Conservation (phyloP, 2,113 vertebrate genomes). For the Amblyopsis rosae region DNA sequence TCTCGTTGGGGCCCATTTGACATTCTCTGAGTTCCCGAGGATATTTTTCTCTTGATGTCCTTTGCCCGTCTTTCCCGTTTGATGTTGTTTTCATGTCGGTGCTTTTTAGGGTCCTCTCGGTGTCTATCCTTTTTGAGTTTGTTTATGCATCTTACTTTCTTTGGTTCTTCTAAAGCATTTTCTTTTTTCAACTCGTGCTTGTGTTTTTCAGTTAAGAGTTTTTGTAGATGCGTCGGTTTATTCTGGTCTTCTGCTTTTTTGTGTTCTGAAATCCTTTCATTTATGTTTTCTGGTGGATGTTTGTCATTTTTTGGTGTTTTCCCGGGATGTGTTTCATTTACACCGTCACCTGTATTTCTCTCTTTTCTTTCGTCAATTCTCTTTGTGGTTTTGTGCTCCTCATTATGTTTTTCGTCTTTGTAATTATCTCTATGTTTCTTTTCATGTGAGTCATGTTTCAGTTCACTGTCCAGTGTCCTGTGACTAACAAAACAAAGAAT, state of each 20-base stretch:
- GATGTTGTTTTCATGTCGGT: constrained; percentile 6
- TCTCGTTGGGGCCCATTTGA: constrained; percentile 13
- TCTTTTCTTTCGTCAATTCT: constrained; percentile 27
- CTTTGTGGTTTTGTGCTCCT: constrained; percentile 43
- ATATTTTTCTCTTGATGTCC: not conserved
- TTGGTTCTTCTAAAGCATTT: constrained; percentile 35
- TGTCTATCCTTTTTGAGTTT: constrained; percentile 39
- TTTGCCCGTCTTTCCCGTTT: constrained; percentile 28
- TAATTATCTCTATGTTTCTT: constrained; percentile 56
- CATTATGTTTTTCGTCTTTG: constrained; percentile 50
- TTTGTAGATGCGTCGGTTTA: constrained; percentile 25
- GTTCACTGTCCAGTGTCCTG: constrained; percentile 53
- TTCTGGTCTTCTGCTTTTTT: constrained; percentile 34
- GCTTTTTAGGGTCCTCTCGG: constrained; percentile 25
- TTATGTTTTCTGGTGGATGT: constrained; percentile 31
- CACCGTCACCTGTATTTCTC: constrained; percentile 21
- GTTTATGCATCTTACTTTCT: constrained; percentile 34
- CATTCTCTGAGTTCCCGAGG: constrained; percentile 22
- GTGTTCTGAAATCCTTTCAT: constrained; percentile 30
- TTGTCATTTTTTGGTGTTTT: constrained; percentile 43
- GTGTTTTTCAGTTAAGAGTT: constrained; percentile 39
- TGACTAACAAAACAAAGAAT: constrained; percentile 60
- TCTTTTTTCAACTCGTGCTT: constrained; percentile 47
- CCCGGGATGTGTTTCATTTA: constrained; percentile 40
- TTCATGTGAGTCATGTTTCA: constrained; percentile 48